Evolutionary conservation across 2,888 invertebrate species (phyloP), one percentile per base, ranked within the genome.

Genomic region (Latheticus oryzae): DNA sequence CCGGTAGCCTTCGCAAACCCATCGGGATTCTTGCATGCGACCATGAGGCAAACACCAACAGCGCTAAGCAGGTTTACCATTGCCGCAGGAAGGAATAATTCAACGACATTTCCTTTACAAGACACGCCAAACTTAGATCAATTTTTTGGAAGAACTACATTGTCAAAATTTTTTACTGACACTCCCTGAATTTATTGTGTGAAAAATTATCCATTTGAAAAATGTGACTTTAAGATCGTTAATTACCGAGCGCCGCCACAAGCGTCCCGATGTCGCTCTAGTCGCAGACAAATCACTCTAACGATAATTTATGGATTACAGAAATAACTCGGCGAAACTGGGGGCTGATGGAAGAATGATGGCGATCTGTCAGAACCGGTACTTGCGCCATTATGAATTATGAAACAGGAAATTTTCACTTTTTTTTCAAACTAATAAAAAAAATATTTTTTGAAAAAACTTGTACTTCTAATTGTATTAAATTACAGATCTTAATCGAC

Each of bases 121-220:
- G n/a, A n/a, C n/a, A n/a, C n/a, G n/a, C n/a, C n/a, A n/a, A n/a
- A n/a, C n/a, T n/a, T n/a, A n/a, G n/a, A n/a, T n/a, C n/a, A n/a
- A n/a, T n/a, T n/a, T n/a, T n/a, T n/a, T n/a, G n/a, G n/a, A n/a
- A n/a, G n/a, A n/a, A n/a, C n/a, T n/a, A n/a, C n/a, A n/a, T n/a
- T n/a, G n/a, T 75, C n/a, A n/a, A n/a, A n/a, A n/a, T n/a, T n/a
- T n/a, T n/a, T n/a, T n/a, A n/a, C n/a, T 76, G 76, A 77, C 77
- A 75, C 73, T 74, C 73, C 72, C 74, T 70, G 69, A 73, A 78
- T 76, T 77, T 76, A 76, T 76, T 73, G 74, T 73, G 76, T 78
- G 78, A 77, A 77, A 77, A 78, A 79, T 78, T 74, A 76, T 73
- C 73, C 61, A 68, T 76, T 77, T 78, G 77, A 78, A 78, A 78